Base-by-base conservation (phyloP, 2,797 vertebrate genomes). In the Chloroceryle amazona region DNA sequence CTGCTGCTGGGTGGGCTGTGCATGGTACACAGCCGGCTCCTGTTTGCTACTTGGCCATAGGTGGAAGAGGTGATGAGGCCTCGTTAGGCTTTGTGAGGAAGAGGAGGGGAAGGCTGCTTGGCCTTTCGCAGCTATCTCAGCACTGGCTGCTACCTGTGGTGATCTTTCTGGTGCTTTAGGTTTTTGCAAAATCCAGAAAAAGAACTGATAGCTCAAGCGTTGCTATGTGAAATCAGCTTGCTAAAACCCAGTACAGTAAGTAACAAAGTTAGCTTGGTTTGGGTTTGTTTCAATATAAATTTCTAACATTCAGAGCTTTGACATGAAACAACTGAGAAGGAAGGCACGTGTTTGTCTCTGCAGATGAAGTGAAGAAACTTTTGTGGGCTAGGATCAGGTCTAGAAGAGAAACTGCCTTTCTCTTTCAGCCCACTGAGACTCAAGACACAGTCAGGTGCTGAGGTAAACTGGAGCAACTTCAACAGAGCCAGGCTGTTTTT, bases 181-280 rank as follows among this genome's bases (percentile, higher is more conserved):
- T 39, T 87, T 87, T 85, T 81, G 28, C 57, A 65, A n/a, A 9
- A 31, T 16, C 70, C 47, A 81, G 28, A 54, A 55, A 68, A 76
- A 35, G 17, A 80, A 10, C 9, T 9, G 23, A 2, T 18, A 54
- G 11, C 35, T 80, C 63, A 62, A 58, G 39, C 22, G 42, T 16
- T 1, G 2, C 31, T 49, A 11, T 5, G 4, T 6, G 23, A 31
- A 22, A 13, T 9, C 46, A 52, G 19, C 33, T 61, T 92, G 65
- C 14, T 41, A 44, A 51, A 78, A 47, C 10, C 29, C 35, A 65
- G 9, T 21, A 17, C 13, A 71, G 29, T 60, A 42, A 91, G 9
- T 16, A 44, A 42, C 3, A 55, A 11, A 6, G 2, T 6, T 57
- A 31, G 3, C 6, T 15, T 63, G 8, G 0, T 66, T 33, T 55